phyloP scores from a whole-genome alignment of 2,113 vertebrate genomes.

The Cynoglossus semilaevis region DNA sequence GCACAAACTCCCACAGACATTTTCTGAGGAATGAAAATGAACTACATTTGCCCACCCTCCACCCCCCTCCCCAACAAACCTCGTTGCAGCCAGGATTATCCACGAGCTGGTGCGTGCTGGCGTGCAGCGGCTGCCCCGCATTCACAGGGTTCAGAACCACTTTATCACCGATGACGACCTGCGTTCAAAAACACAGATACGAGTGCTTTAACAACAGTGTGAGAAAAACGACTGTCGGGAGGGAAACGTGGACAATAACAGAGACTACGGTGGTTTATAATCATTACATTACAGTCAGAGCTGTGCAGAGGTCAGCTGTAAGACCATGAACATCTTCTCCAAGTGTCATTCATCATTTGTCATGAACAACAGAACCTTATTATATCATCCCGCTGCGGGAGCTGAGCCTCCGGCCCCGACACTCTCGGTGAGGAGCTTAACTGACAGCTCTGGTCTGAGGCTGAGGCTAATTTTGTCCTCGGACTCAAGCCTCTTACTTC shows the following conservation, averaged over 20 bases:
- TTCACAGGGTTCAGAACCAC: slow-evolving; percentile 98
- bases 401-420: slow-evolving; percentile 22
- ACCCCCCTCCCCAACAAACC: slow-evolving; percentile 80
- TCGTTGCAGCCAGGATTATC: slow-evolving; percentile 98
- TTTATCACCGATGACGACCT: slow-evolving; percentile 99
- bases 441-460: neutral
- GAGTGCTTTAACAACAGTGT: slow-evolving; percentile 1
- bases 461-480: slow-evolving; percentile 36
- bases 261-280: too few species aligned
- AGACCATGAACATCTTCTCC: too few species aligned
- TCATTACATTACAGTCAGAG: too few species aligned
- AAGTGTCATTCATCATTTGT: too few species aligned
- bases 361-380: too few species aligned
- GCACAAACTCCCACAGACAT: slow-evolving; percentile 22
- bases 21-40: slow-evolving; percentile 15
- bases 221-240: too few species aligned
- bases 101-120: slow-evolving; percentile 93
- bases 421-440: slow-evolving; percentile 36
- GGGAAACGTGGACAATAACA: too few species aligned
- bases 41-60: neutral
- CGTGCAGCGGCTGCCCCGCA: slow-evolving; percentile 94
- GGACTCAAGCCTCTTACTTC: slow-evolving; percentile 24
- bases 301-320: too few species aligned
- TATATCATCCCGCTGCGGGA: slow-evolving; percentile 6
- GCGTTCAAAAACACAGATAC: slow-evolving; percentile 27